Base-by-base conservation (phyloP, 2,797 vertebrate genomes). In the Catamblyrhynchus diadema region DNA sequence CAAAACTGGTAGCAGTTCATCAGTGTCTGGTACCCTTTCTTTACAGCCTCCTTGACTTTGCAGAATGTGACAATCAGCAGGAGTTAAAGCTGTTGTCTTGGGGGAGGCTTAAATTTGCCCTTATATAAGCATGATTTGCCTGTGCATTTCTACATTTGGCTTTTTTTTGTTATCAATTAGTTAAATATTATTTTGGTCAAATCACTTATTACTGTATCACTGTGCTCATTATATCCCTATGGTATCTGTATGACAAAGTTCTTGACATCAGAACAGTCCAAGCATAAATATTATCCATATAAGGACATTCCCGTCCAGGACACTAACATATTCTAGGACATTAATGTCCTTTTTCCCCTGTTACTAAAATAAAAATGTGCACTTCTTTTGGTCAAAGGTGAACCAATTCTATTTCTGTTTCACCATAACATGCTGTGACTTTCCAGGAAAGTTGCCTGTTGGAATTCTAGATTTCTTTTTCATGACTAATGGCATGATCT, bases 301-400 rank as follows among this genome's bases (percentile, higher is more conserved):
- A 78, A 92, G 14, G 12, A 27, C 5, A 12, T 92, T 74, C 10
- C 53, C 41, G 16, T 86, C 37, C 19, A 67, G 35, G 41, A 56
- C 6, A 4, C 56, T 27, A 71, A 19, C 0, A 1, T 56, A 41
- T 45, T 48, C 24, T 33, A 48, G 50, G 41, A 42, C 10, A 30
- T 18, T 37, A 19, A n/a, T 60, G 11, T 47, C 3, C 21, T 59
- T 71, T 53, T 32, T 6, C 2, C 1, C 17, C 6, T 5, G 1
- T 71, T 71, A 39, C 8, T 74, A 56, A 83, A 78, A 70, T 73
- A 7, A 79, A 79, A 87, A 66, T 4, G 8, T 86, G 14, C n/a
- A 12, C 3, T 15, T 19, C 41, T 85, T 88, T 61, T 75, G 27
- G 24, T 81, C 24, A 27, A 41, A 81, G 14, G 8, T 61, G 75